Base-by-base conservation (phyloP, 2,113 vertebrate genomes). In the Capricornis sumatraensis region DNA sequence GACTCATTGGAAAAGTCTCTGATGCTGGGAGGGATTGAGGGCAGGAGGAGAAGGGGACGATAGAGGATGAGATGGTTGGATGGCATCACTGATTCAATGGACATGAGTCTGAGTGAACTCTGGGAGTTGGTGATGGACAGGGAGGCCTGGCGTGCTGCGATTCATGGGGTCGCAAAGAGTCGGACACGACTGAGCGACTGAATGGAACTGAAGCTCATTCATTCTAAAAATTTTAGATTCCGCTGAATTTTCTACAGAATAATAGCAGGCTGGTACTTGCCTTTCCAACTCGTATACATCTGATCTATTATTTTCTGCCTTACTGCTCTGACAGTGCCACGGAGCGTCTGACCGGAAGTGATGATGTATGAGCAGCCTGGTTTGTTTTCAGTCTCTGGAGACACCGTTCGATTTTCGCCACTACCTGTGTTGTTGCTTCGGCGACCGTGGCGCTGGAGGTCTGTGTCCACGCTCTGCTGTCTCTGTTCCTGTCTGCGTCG, bases 391-490 rank as follows among this genome's bases (percentile, higher is more conserved):
- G 0, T 7, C 28, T 45, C 36, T 9, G 81, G n/a, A 52, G 40
- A 7, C 0, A 21, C 17, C 23, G 27, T 57, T 19, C 50, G 0
- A 2, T 27, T 45, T 25, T 12, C 21, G 5, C 91, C 30, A 1
- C 6, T 28, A 8, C 6, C 33, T 4, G 1, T 15, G 19, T 1
- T 8, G 27, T 27, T 3, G 0, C 40, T 4, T n/a, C 1, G 0
- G 23, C 6, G 1, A 0, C 30, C 5, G 4, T 8, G 16, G 36
- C 19, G 1, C 58, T 23, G 21, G 3, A 21, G 16, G 1, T 0
- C 33, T 19, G 45, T 1, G 23, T 47, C 28, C 27, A 10, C 0
- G 1, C 3, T 21, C 55, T 2, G 12, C 16, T 71, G 6, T 45
- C 7, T 6, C 76, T 16, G 0, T 23, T 6, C 58, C 23, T 10